Evolutionary conservation across 2,113 vertebrate genomes (phyloP).

Genomic region (Eleginops maclovinus): DNA sequence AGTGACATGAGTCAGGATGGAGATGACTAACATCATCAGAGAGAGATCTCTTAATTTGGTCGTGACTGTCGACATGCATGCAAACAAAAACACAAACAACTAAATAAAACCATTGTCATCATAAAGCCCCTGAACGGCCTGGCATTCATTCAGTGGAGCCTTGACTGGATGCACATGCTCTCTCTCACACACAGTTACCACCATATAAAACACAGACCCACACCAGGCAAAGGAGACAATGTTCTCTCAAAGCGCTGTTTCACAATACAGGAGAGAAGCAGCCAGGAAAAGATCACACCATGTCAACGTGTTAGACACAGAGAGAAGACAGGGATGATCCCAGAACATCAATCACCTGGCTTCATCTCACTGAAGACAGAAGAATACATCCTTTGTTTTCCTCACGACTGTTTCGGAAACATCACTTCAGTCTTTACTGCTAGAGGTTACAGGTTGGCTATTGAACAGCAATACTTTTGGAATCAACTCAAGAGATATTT

Average conservation of each 20-base stretch:
- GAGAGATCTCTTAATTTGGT: conserved; percentile 38
- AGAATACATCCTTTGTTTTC: conserved; percentile 42
- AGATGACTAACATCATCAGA: conserved; percentile 46
- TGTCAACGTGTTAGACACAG: conserved; percentile 34
- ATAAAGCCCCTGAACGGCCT: conserved; percentile 18
- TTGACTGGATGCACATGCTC: conserved; percentile 53
- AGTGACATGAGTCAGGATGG: conserved; percentile 50
- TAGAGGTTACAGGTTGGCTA: neutral
- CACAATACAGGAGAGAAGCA: conserved; percentile 8
- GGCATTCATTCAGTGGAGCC: conserved; percentile 20
- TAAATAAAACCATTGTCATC: conserved; percentile 38
- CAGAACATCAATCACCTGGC: conserved; percentile 36
- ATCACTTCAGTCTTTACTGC: neutral
- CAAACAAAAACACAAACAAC: conserved; percentile 33
- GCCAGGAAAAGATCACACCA: conserved; percentile 35
- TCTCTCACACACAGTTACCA: conserved; percentile 25
- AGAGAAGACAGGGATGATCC: conserved; percentile 24
- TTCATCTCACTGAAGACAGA: conserved; percentile 16
- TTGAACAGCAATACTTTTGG: neutral
- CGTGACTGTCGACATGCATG: conserved; percentile 27
- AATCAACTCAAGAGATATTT: neutral
- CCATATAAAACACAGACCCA: conserved; percentile 27
- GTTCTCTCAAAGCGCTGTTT: conserved; percentile 33
- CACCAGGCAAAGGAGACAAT: conserved; percentile 34
- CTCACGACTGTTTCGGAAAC: neutral